Evolutionary conservation across 2,113 vertebrate species (phyloP).

Genomic region (Microcebus tavaratra): DNA sequence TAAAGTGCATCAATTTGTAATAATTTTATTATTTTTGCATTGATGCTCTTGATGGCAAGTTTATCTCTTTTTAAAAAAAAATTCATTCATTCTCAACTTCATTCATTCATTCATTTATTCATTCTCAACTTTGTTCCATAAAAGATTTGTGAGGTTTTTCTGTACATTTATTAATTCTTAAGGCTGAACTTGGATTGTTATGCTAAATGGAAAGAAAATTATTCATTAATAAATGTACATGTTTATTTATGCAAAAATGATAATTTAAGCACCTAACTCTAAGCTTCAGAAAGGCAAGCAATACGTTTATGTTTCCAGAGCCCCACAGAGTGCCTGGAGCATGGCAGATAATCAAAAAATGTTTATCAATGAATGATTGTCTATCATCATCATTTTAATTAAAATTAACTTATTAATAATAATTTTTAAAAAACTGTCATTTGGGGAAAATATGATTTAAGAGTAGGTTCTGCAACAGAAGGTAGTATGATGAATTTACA

Average conservation of each 20-base stretch:
- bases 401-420: not conserved
- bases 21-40: not conserved
- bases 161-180: constrained; percentile 15
- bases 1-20: not conserved
- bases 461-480: not conserved
- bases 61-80: not conserved
- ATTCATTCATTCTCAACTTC: not conserved
- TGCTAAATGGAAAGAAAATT: not conserved
- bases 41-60: not conserved
- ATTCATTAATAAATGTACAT: not conserved
- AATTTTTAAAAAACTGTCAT: not conserved
- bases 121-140: not conserved
- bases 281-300: not conserved
- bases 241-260: not conserved
- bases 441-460: not conserved
- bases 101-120: not conserved
- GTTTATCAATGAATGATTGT: not conserved
- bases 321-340: not conserved
- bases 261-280: not conserved
- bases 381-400: not conserved
- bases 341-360: not conserved
- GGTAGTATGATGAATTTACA: not conserved
- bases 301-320: not conserved
- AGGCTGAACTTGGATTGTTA: not conserved
- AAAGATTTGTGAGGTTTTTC: constrained; percentile 15